These are phyloP conservation scores for Characodon lateralis DNA, from an alignment of 2,797 vertebrate genomes.

Conservation along the genomic window DNA sequence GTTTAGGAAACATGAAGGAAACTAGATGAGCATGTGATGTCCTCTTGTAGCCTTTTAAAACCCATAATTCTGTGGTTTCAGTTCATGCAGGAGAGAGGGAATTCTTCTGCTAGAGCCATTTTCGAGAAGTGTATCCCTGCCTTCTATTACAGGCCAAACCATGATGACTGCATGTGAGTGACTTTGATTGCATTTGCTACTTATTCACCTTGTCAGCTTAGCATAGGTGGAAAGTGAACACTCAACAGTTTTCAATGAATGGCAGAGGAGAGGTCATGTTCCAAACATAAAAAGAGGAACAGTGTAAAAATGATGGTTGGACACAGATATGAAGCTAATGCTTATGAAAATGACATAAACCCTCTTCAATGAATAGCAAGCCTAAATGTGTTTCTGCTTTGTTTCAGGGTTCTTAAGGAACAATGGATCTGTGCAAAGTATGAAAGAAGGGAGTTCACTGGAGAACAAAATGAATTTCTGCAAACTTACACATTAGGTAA, in stretches of 20 bases:
- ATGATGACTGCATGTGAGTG: slow-evolving; percentile 87
- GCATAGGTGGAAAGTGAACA: slow-evolving; percentile 33
- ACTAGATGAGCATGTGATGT: neutral
- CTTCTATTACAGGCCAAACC: slow-evolving; percentile 87
- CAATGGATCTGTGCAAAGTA: slow-evolving; percentile 95
- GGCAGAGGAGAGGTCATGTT: neutral
- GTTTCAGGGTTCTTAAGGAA: slow-evolving; percentile 86
- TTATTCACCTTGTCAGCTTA: slow-evolving; percentile 7
- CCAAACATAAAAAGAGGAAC: slow-evolving; percentile 31
- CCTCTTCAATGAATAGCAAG: neutral
- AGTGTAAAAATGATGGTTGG: neutral
- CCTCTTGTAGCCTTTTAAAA: neutral
- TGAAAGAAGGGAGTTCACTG: slow-evolving; percentile 87
- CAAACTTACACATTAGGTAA: slow-evolving; percentile 79
- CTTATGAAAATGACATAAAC: neutral
- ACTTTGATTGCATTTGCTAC: neutral
- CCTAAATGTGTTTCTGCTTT: neutral
- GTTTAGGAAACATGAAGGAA: neutral
- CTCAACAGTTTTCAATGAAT: slow-evolving; percentile 21
- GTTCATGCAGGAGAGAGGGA: slow-evolving; percentile 87
- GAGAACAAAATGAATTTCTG: slow-evolving; percentile 60
- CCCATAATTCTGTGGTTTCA: slow-evolving; percentile 62
- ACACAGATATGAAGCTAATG: neutral
- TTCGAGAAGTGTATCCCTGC: slow-evolving; percentile 88
- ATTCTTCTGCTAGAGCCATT: slow-evolving; percentile 80